A percentile compares a stretch with the other conserved stretches of the same genome.
These are phyloP conservation scores for Psittacula derbiana DNA, from an alignment of 2,797 vertebrate species.

Conservation along the genomic window DNA sequence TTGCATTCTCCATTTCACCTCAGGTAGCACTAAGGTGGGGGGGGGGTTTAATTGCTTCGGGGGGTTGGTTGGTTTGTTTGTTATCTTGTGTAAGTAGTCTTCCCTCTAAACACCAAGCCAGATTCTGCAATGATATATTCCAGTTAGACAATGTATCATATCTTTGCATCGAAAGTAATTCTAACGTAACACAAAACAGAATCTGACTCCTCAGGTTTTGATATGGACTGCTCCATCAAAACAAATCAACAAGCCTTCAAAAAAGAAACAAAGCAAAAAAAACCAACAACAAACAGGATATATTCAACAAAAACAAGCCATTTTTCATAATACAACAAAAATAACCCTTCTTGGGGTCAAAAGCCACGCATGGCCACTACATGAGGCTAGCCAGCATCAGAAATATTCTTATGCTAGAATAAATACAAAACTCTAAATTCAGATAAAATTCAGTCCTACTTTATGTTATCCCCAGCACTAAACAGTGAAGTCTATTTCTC, in stretches of 20 bases:
- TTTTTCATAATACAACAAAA: background rate
- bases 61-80: background rate
- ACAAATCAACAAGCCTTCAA: background rate
- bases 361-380: background rate
- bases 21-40: background rate
- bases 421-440: background rate
- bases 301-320: background rate
- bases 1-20: background rate
- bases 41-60: background rate
- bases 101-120: background rate
- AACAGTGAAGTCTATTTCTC: background rate
- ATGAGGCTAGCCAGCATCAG: background rate
- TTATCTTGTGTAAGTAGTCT: background rate
- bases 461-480: background rate
- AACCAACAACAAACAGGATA: background rate
- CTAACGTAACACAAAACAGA: background rate
- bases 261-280: background rate
- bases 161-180: background rate
- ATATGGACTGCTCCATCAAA: background rate
- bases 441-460: background rate
- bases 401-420: background rate
- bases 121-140: background rate
- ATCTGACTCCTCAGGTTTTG: background rate
- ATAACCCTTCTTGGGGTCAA: background rate
- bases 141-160: background rate